Evolutionary conservation across 2,888 invertebrate species (phyloP), one percentile per base, ranked within the genome.

Genomic region (Steinernema carpocapsae): DNA sequence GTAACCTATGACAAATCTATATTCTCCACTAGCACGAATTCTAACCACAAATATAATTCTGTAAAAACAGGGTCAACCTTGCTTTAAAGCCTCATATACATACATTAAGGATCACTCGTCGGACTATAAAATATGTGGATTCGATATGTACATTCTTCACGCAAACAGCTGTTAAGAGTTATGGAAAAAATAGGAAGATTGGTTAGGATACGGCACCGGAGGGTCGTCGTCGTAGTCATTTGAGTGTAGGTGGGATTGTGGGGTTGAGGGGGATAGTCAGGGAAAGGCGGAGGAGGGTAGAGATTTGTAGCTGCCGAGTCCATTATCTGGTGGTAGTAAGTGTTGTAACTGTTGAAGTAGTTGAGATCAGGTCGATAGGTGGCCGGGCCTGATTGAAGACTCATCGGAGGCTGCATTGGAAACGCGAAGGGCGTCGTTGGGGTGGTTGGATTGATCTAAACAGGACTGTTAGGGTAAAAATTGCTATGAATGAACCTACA

Each of bases 141-240:
- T n/a, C 10, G 64, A 48, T 48, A 48, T 48, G 48, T 48, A 48
- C 48, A 48, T 17, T n/a, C 19, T 7, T 4, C 6, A 48, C 26
- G 29, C 10, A 17, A 6, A 32, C 7, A n/a, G 17, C 37, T n/a
- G n/a, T 17, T 22, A 64, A 32, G 64, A 64, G 17, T 17, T 32
- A 26, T 29, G 64, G 64, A 64, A 64, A 32, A 64, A 64, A 29
- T 64, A 64, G 64, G 56, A 56, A 26, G 64, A 26, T 19, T 64
- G 64, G 19, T 32, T 64, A 17, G 64, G 26, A 29, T 64, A 64
- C 26, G 64, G 64, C 2, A 29, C 24, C 29, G 64, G 12, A 10
- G 64, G 64, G 64, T 26, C 29, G 64, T 37, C 64, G 64, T 32
- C 2, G 64, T 32, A 17, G 64, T 64, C 64, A 64, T 64, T 32